phyloP scores from a whole-genome alignment of 1,140 invertebrate species.

The Bombus fervidus region DNA sequence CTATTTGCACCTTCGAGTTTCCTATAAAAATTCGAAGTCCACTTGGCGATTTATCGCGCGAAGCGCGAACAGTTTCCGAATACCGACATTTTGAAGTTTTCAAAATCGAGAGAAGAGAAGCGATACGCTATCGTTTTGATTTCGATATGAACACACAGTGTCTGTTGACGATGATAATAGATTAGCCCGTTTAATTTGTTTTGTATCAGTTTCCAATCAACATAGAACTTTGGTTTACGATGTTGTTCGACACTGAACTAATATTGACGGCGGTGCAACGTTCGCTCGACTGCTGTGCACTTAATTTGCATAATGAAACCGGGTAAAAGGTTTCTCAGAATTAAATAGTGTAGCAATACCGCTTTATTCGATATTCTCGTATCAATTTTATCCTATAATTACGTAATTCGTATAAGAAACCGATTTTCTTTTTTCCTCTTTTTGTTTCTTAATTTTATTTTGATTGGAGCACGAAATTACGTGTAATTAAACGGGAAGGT shows the following conservation, averaged over 20 bases:
- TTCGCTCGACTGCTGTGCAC: background rate
- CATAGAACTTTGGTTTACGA: background rate
- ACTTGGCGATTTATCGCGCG: too few species aligned
- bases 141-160: background rate
- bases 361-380: too few species aligned
- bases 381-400: background rate
- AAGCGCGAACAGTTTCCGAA: too few species aligned
- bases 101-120: background rate
- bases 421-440: background rate
- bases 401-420: background rate
- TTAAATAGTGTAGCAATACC: background rate
- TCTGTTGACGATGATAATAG: constrained; percentile 1
- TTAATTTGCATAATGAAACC: background rate
- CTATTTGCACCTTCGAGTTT: too few species aligned
- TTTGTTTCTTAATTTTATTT: too few species aligned
- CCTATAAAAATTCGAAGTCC: too few species aligned
- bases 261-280: background rate
- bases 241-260: constrained; percentile 6
- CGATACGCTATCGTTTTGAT: background rate
- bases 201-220: constrained; percentile 3
- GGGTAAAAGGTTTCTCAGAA: background rate
- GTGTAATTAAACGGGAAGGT: background rate
- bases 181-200: background rate
- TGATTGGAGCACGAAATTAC: background rate
- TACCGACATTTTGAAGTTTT: background rate